Conservation (phyloP, 2,888 invertebrate genomes). For the Phragmatobia fuliginosa region DNA sequence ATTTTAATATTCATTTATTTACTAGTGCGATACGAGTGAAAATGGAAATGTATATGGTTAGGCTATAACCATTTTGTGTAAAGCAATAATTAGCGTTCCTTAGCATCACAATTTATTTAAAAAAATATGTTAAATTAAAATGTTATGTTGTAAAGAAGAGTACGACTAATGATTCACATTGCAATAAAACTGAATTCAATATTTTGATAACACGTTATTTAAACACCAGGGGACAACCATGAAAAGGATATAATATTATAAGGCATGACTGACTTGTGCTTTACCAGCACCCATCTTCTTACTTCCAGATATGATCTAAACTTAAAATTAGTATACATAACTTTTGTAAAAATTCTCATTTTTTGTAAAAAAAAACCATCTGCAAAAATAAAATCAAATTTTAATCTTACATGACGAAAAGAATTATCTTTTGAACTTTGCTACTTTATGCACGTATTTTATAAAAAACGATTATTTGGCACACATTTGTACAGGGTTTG, state of each 20-base stretch:
- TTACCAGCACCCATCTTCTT: background rate
- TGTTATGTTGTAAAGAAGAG: too few relatives aligned
- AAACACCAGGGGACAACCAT: background rate
- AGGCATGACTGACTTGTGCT: background rate
- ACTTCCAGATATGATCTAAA: background rate
- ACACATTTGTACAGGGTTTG: too few relatives aligned
- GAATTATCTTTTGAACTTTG: background rate
- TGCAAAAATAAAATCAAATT: background rate
- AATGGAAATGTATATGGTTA: background rate
- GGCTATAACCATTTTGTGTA: too few relatives aligned
- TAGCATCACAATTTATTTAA: too few relatives aligned
- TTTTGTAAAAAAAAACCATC: background rate
- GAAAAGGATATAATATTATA: background rate
- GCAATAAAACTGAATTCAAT: background rate
- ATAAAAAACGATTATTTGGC: too few relatives aligned
- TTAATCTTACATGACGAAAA: background rate
- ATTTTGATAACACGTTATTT: background rate
- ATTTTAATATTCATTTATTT: background rate
- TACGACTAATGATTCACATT: too few relatives aligned
- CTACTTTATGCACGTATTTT: background rate
- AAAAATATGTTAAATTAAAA: too few relatives aligned
- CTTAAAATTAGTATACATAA: constrained; percentile 1
- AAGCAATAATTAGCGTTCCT: too few relatives aligned
- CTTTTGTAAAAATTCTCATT: background rate
- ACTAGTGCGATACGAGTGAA: background rate